Evolutionary conservation across 1,140 invertebrate species (phyloP).

Genomic region (Agraylea sexmaculata): DNA sequence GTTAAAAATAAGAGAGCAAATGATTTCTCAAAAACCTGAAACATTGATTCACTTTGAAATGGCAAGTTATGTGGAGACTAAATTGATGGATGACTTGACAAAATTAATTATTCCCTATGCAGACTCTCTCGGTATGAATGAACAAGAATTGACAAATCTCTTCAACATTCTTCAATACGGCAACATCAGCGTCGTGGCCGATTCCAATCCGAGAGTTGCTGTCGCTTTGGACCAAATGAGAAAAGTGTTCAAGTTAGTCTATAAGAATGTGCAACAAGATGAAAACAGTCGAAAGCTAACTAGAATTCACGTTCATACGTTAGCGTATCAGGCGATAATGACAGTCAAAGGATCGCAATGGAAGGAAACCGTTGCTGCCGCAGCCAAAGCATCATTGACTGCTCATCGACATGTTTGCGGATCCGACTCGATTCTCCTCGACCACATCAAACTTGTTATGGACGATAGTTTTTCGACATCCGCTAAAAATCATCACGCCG

Average conservation of each 20-base stretch:
- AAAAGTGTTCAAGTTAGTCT: constrained; percentile 52
- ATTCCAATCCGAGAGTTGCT: constrained; percentile 70
- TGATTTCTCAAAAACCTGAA: constrained; percentile 43
- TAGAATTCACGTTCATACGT: constrained; percentile 74
- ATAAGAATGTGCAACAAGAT: constrained; percentile 33
- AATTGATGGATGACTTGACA: constrained; percentile 53
- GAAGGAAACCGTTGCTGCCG: constrained; percentile 67
- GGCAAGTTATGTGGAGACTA: constrained; percentile 70
- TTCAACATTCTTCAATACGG: constrained; percentile 56
- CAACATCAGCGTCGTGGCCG: constrained; percentile 61
- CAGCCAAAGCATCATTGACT: constrained; percentile 73
- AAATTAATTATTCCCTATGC: constrained; percentile 60
- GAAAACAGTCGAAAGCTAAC: constrained; percentile 48
- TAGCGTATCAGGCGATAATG: constrained; percentile 78
- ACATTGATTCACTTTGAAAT: constrained; percentile 78
- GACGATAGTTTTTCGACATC: constrained; percentile 79
- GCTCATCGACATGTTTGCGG: constrained; percentile 79
- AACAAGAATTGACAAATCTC: constrained; percentile 74
- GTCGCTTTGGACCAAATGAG: constrained; percentile 76
- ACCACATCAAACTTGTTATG: constrained; percentile 60
- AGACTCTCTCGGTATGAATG: constrained; percentile 86
- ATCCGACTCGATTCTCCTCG: constrained; percentile 56
- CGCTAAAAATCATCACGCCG: constrained; percentile 35
- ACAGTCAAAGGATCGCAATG: constrained; percentile 54
- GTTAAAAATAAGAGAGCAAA: constrained; percentile 53